These are phyloP conservation scores for Ivindomyrus marchei DNA, from an alignment of 2,113 vertebrate genomes.

Conservation along the genomic window DNA sequence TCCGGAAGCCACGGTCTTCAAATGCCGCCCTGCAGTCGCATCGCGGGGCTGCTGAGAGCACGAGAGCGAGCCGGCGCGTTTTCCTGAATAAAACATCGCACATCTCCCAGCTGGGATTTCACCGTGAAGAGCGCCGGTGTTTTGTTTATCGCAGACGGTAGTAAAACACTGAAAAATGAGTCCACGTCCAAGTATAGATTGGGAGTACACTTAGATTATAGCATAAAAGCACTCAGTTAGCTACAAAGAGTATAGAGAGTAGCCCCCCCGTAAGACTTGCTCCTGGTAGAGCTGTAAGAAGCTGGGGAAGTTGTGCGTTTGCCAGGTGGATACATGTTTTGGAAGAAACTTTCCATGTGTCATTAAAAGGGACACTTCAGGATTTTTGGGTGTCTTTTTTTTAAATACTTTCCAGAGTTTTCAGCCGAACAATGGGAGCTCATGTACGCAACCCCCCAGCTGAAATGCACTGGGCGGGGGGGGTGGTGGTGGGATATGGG, in stretches of 20 bases:
- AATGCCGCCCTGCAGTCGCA: neutral
- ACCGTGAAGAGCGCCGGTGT: neutral
- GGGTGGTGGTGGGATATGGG: neutral
- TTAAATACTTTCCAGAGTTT: neutral
- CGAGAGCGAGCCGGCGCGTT: neutral
- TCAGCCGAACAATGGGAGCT: neutral
- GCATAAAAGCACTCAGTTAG: neutral
- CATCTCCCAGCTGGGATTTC: neutral
- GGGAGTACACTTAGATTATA: neutral
- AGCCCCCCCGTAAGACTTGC: neutral
- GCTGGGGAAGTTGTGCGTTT: neutral
- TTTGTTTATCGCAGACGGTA: neutral
- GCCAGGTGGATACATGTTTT: neutral
- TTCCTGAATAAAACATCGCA: neutral
- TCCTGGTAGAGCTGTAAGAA: neutral
- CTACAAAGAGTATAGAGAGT: neutral
- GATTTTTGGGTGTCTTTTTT: neutral
- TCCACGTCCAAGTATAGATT: neutral
- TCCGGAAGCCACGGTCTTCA: constrained; percentile 16
- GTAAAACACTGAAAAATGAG: neutral
- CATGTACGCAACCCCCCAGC: neutral
- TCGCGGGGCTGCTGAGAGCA: neutral
- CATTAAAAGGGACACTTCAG: neutral
- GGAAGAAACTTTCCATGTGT: neutral
- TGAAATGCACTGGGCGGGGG: neutral